Base-by-base conservation (phyloP, 1,140 invertebrate species). In the Microplitis demolitor region DNA sequence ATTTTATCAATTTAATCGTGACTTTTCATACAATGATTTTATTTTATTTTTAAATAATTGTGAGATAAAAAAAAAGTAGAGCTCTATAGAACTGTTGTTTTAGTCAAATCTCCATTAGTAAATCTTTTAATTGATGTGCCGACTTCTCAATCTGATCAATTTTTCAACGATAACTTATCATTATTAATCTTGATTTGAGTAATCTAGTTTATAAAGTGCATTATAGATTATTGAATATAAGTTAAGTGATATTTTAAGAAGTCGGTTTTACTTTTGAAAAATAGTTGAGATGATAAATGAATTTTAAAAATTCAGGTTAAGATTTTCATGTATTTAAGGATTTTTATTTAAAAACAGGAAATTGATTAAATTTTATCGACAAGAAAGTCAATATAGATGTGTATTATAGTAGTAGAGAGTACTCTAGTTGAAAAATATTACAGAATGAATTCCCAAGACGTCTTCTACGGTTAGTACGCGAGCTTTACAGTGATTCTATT, bases 401-500 rank as follows among this genome's bases (percentile, higher is more conserved):
- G 24, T 24, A 24, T 24, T 24, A 24, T 24, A 24, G 24, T 24
- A 24, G 24, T 24, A 24, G n/a, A n/a, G 53, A 56, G 53, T 14
- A 14, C 24, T 6, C 5, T 14, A 16, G 24, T 24, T 58, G 14
- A 31, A 58, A 58, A 16, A 58, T n/a, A 54, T 58, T 58, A 9
- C 14, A 58, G 56, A 58, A 58, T 58, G 56, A 58, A 58, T 58
- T 45, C 11, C 6, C 56, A 24, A 11, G 56, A 58, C 24, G 56
- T 58, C 56, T 24, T 24, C 5, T n/a, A 5, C 14, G 45, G 39
- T 50, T 31, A 54, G 51, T 14, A 66, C 50, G 24, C 33, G 62
- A 66, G 37, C 64, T 50, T 24, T 50, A 67, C 51, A 68, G 24
- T 50, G 66, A 61, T 75, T 73, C 76, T 79, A 79, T 79, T 79